Evolutionary conservation across 2,888 invertebrate species (phyloP).

Genomic region (Drosophila lutescens): DNA sequence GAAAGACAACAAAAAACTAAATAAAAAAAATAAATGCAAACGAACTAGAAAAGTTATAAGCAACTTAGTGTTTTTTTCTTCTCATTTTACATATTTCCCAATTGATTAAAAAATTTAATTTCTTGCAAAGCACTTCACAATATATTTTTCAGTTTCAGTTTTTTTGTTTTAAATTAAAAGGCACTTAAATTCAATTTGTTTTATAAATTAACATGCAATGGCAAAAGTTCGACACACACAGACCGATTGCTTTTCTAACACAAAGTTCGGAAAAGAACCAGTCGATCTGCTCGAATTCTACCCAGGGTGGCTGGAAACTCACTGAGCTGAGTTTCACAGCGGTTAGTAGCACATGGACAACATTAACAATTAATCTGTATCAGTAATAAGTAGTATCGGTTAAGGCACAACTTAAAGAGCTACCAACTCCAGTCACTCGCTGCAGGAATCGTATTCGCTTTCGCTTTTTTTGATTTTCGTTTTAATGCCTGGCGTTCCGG

Average conservation of each 20-base stretch:
- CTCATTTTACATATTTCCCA: neutral
- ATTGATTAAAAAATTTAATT: neutral
- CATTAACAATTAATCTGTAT: slow-evolving; percentile 64
- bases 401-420: slow-evolving; percentile 39
- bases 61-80: neutral
- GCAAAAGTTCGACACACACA: slow-evolving; percentile 9
- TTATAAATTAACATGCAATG: slow-evolving; percentile 68
- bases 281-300: slow-evolving; percentile 1
- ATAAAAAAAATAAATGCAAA: slow-evolving; percentile 74
- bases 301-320: slow-evolving; percentile 22
- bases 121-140: slow-evolving; percentile 48
- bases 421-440: slow-evolving; percentile 67
- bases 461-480: slow-evolving; percentile 73
- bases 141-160: slow-evolving; percentile 43
- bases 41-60: slow-evolving; percentile 76
- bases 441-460: slow-evolving; percentile 83
- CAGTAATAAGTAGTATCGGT: slow-evolving; percentile 61
- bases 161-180: slow-evolving; percentile 61
- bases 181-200: slow-evolving; percentile 66
- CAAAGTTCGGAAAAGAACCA: neutral
- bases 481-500: slow-evolving; percentile 46
- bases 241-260: slow-evolving; percentile 2
- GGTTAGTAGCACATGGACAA: slow-evolving; percentile 52
- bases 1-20: slow-evolving; percentile 66
- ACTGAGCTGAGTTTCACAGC: slow-evolving; percentile 19